Evolutionary conservation across 2,113 vertebrate species (phyloP).

Genomic region (Xiphophorus couchianus): DNA sequence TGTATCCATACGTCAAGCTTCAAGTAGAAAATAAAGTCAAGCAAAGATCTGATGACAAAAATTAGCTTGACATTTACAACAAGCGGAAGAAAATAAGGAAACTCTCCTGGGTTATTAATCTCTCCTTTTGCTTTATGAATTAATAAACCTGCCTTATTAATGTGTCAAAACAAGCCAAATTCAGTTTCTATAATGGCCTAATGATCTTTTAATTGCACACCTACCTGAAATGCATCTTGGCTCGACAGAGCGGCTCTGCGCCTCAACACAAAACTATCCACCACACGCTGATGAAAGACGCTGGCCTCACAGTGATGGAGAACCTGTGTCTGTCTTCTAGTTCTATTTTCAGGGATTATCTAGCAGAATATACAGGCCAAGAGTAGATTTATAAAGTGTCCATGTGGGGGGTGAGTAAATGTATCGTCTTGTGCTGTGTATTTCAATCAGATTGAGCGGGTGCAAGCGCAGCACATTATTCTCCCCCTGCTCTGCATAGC

Average conservation of each 20-base stretch:
- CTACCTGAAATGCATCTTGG: constrained; percentile 10
- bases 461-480: constrained; percentile 79
- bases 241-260: constrained; percentile 17
- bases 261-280: constrained; percentile 21
- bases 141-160: constrained; percentile 38
- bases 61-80: constrained; percentile 5
- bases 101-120: constrained; percentile 15
- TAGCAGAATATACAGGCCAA: constrained; percentile 43
- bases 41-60: constrained; percentile 12
- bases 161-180: constrained; percentile 30
- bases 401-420: constrained; percentile 66
- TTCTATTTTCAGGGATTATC: constrained; percentile 61
- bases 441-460: constrained; percentile 77
- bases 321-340: constrained; percentile 42
- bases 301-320: constrained; percentile 46
- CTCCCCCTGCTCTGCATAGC: constrained; percentile 77
- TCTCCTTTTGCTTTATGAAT: constrained; percentile 23
- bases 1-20: constrained; percentile 3
- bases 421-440: constrained; percentile 61
- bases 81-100: not conserved
- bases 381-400: constrained; percentile 72
- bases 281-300: constrained; percentile 17
- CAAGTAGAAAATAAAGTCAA: constrained; percentile 30
- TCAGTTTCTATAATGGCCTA: constrained; percentile 32
- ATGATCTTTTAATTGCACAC: constrained; percentile 60